Percentiles rank a stretch among this genome's conserved stretches.
These are phyloP conservation scores for Melanophora roralis DNA, from an alignment of 2,888 invertebrate genomes.

Conservation along the genomic window DNA sequence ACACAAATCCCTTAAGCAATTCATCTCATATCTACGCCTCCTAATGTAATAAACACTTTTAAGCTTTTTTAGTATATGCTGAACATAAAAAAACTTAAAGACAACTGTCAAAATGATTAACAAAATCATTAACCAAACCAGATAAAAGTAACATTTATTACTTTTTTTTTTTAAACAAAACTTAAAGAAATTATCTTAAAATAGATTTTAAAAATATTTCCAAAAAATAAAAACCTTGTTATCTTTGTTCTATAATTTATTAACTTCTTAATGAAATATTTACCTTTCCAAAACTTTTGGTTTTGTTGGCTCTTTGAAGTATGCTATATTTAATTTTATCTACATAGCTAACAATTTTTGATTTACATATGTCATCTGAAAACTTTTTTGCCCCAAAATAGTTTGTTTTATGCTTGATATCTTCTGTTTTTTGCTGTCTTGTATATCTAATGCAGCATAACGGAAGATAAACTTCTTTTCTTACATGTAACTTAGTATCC, in stretches of 20 bases:
- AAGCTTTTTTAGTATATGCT: not conserved
- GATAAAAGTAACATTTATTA: not conserved
- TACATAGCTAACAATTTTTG: constrained; percentile 13
- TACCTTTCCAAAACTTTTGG: not conserved
- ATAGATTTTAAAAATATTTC: not conserved
- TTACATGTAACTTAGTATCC: no score
- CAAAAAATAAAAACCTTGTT: not conserved
- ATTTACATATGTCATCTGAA: constrained; percentile 52
- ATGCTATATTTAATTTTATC: constrained; percentile 29
- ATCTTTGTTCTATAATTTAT: constrained; percentile 18
- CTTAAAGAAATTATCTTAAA: no score
- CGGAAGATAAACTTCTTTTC: constrained; percentile 50
- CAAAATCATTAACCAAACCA: constrained; percentile 52
- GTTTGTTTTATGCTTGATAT: constrained; percentile 20
- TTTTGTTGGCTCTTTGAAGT: constrained; percentile 21
- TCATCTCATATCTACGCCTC: constrained; percentile 34
- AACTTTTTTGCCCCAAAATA: constrained; percentile 50
- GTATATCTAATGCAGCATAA: constrained; percentile 54
- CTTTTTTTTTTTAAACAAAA: not conserved
- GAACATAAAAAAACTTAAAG: constrained; percentile 59
- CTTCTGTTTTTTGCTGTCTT: constrained; percentile 19
- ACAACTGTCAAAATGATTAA: constrained; percentile 54
- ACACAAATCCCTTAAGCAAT: constrained; percentile 47
- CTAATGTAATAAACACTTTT: constrained; percentile 39
- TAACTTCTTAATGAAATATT: not conserved